Percentiles rank a stretch among this genome's conserved stretches.
Conservation (phyloP, 2,797 vertebrate genomes). For the Siniperca scherzeri region DNA sequence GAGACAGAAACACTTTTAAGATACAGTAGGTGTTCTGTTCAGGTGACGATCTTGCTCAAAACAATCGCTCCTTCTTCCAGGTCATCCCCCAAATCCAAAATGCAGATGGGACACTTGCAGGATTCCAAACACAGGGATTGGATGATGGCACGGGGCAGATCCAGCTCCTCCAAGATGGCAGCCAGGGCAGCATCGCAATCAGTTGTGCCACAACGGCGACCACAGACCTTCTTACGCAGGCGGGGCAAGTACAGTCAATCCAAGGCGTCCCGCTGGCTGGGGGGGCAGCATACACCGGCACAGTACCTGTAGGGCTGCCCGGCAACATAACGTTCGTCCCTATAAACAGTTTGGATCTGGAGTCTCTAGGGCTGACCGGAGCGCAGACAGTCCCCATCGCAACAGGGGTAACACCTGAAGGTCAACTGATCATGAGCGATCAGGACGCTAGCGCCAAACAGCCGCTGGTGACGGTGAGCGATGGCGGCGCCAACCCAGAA, state of each 20-base stretch:
- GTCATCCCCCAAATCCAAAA: conserved; percentile 99
- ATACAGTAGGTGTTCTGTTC: neutral
- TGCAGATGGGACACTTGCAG: conserved; percentile 90
- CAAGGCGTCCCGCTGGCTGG: conserved; percentile 90
- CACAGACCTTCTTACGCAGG: conserved; percentile 94
- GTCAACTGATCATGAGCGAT: conserved; percentile 94
- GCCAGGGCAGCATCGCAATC: conserved; percentile 86
- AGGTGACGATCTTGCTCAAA: neutral
- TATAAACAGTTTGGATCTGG: conserved; percentile 97
- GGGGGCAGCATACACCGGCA: conserved; percentile 90
- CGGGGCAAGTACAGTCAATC: conserved; percentile 93
- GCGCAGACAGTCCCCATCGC: conserved; percentile 94
- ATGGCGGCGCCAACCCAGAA: conserved; percentile 88
- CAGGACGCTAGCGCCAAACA: conserved; percentile 90
- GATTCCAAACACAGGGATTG: conserved; percentile 90
- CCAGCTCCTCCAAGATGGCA: conserved; percentile 95
- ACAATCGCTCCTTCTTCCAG: conserved; percentile 72
- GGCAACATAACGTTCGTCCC: conserved; percentile 99
- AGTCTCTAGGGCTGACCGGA: conserved; percentile 95
- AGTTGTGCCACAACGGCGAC: conserved; percentile 85
- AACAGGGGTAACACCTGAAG: conserved; percentile 91
- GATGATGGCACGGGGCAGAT: conserved; percentile 94
- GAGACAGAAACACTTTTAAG: too few species aligned
- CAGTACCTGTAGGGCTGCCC: conserved; percentile 93
- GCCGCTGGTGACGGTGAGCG: conserved; percentile 86